Conservation (phyloP, 1,140 invertebrate species). For the Polyergus mexicanus region DNA sequence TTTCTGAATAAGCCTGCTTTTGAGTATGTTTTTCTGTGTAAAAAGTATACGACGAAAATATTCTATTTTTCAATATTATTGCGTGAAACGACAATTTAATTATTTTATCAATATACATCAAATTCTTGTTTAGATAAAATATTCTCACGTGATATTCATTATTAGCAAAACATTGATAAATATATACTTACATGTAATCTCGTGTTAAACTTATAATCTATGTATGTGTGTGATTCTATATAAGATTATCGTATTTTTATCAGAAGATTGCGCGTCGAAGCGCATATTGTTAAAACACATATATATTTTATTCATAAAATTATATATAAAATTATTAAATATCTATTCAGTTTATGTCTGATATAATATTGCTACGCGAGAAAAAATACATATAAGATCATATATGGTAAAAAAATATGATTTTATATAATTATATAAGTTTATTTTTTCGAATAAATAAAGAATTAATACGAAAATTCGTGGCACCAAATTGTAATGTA, state of each 20-base stretch:
- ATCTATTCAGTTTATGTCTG: neutral
- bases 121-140: neutral
- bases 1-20: neutral
- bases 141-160: neutral
- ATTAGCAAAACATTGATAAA: conserved; percentile 15
- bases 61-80: neutral
- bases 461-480: neutral
- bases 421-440: too few species aligned
- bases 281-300: neutral
- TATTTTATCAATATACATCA: neutral
- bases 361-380: neutral
- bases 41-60: neutral
- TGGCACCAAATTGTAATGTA: neutral
- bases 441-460: neutral
- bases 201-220: neutral
- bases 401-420: too few species aligned
- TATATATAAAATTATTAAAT: neutral
- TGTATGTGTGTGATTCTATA: too few species aligned
- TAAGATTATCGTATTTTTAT: neutral
- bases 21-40: neutral
- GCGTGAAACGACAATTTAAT: too few species aligned
- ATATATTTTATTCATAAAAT: neutral
- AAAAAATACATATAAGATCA: too few species aligned
- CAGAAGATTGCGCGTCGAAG: neutral
- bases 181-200: neutral